Evolutionary conservation across 2,797 vertebrate genomes (phyloP).

Genomic region (Myotis pilosus): DNA sequence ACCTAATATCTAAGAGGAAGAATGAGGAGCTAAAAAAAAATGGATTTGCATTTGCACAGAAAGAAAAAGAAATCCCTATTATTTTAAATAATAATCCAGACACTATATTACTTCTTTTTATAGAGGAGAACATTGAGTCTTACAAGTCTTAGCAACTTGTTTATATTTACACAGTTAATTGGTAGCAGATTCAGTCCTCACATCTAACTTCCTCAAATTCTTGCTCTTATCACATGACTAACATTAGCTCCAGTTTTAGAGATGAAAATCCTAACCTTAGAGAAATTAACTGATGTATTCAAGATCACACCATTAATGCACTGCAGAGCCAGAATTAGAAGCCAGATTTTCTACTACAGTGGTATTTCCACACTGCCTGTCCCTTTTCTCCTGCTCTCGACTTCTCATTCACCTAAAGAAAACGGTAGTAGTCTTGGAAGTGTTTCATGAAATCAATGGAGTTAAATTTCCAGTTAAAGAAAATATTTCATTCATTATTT

Average conservation of each 20-base stretch:
- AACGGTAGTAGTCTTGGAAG: not conserved
- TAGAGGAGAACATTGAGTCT: not conserved
- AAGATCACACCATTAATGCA: not conserved
- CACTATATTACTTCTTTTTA: not conserved
- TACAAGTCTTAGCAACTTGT: not conserved
- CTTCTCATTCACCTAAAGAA: not conserved
- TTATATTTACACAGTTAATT: not conserved
- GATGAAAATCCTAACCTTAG: not conserved
- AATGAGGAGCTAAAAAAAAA: not conserved
- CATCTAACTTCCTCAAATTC: not conserved
- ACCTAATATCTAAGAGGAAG: not conserved
- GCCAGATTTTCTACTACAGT: not conserved
- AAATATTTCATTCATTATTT: slow-evolving; percentile 9
- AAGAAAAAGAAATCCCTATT: not conserved
- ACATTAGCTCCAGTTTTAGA: not conserved
- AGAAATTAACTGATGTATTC: not conserved
- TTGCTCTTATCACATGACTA: not conserved
- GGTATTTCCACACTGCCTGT: not conserved
- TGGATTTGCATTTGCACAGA: not conserved
- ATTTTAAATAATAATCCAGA: slow-evolving; percentile 2
- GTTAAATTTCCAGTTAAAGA: not conserved
- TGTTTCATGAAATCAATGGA: not conserved
- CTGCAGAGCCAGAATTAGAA: not conserved
- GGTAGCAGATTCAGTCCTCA: not conserved
- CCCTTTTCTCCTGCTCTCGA: not conserved